phyloP scores from a whole-genome alignment of 2,888 invertebrate genomes.

The Sussaba pulchella region DNA sequence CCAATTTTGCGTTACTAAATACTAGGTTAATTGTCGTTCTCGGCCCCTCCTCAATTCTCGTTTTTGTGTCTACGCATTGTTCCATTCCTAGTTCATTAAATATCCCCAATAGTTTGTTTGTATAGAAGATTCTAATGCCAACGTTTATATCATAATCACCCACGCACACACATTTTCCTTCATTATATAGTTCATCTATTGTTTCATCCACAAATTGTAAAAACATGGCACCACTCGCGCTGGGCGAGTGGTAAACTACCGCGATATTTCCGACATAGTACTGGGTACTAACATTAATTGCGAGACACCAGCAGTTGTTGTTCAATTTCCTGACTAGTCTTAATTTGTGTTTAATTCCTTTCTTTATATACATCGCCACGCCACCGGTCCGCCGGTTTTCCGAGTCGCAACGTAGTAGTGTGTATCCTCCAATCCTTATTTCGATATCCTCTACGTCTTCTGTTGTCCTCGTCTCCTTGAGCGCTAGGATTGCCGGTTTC shows the following conservation, averaged over 20 bases:
- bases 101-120: conserved; percentile 16
- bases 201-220: conserved; percentile 19
- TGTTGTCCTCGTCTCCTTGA: conserved; percentile 40
- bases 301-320: not conserved
- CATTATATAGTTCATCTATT: no score
- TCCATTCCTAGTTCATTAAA: conserved; percentile 48
- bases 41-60: conserved; percentile 42
- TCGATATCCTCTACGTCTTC: conserved; percentile 25
- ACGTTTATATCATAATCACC: conserved; percentile 25
- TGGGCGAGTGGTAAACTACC: conserved; percentile 47
- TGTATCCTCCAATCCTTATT: conserved; percentile 44
- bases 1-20: conserved; percentile 35
- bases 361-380: not conserved
- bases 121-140: conserved; percentile 3
- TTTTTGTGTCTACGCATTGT: conserved; percentile 39
- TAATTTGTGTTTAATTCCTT: not conserved
- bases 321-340: not conserved
- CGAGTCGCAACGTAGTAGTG: not conserved
- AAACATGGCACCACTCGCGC: conserved; percentile 48
- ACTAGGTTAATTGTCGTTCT: conserved; percentile 45
- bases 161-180: not conserved
- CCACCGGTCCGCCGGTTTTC: no score
- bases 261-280: not conserved
- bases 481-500: conserved; percentile 12
- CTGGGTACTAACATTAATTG: no score